Conservation (phyloP, 2,113 vertebrate species). For the Spea bombifrons region DNA sequence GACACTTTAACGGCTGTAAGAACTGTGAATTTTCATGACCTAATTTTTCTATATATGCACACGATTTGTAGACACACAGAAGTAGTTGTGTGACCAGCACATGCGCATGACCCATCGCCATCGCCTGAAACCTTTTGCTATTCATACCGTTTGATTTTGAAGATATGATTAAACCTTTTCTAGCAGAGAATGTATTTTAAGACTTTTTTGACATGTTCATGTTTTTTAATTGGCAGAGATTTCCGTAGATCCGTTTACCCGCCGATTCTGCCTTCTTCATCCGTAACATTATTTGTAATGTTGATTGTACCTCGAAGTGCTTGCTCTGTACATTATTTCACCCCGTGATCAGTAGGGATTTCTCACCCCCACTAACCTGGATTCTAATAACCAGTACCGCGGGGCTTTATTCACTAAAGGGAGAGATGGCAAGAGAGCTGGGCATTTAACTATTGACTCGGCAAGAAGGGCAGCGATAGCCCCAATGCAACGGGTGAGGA, state of each 20-base stretch:
- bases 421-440: no score
- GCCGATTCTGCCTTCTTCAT: constrained; percentile 15
- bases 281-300: not conserved
- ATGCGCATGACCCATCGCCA: constrained; percentile 58
- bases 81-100: constrained; percentile 51
- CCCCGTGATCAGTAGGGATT: not conserved
- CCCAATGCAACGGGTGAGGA: no score
- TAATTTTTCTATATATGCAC: constrained; percentile 57
- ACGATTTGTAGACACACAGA: constrained; percentile 50
- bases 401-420: not conserved
- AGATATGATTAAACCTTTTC: constrained; percentile 31
- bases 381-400: not conserved
- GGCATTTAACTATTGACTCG: no score
- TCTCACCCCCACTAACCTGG: not conserved
- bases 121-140: constrained; percentile 54
- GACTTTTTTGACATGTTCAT: constrained; percentile 40
- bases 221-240: constrained; percentile 25
- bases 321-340: not conserved
- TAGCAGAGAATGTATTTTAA: constrained; percentile 49
- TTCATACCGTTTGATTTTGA: constrained; percentile 55
- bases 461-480: no score
- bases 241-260: constrained; percentile 14
- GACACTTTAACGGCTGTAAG: constrained; percentile 72
- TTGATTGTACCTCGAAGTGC: not conserved
- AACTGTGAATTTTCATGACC: constrained; percentile 70